These are phyloP conservation scores for Nesoenas mayeri DNA, from an alignment of 2,113 vertebrate species.

Conservation along the genomic window DNA sequence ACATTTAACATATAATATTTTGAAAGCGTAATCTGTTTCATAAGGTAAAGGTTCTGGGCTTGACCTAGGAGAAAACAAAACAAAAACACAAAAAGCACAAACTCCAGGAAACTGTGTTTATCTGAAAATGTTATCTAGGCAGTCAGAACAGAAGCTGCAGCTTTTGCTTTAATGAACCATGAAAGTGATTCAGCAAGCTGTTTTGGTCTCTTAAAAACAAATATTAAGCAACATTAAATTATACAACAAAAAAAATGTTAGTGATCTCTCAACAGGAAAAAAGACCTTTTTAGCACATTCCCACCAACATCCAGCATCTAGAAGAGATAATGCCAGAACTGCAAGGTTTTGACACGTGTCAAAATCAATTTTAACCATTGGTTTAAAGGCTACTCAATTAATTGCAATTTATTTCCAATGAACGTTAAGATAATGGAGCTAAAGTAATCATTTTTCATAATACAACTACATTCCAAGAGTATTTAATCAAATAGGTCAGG, in stretches of 20 bases:
- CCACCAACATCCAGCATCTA: not conserved
- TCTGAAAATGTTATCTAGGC: conserved; percentile 64
- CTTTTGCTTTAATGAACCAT: conserved; percentile 67
- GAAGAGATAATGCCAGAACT: conserved; percentile 11
- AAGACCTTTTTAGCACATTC: not conserved
- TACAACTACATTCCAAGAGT: not conserved
- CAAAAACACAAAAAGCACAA: not conserved
- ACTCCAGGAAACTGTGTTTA: conserved; percentile 60
- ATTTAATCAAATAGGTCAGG: not conserved
- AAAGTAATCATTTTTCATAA: conserved; percentile 5
- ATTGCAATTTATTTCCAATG: conserved; percentile 44
- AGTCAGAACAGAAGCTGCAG: conserved; percentile 62
- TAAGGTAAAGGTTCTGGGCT: conserved; percentile 51
- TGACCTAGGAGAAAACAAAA: conserved; percentile 54
- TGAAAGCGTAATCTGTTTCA: conserved; percentile 60
- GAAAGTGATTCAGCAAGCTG: conserved; percentile 68
- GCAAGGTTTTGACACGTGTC: not conserved
- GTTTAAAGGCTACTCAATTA: conserved; percentile 38
- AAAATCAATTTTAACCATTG: conserved; percentile 25
- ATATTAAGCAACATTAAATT: conserved; percentile 56
- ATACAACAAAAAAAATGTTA: not conserved
- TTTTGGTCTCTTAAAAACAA: conserved; percentile 65
- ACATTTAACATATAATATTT: conserved; percentile 69
- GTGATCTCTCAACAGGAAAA: not conserved
- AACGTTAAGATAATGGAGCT: conserved; percentile 11